Evolutionary conservation across 2,113 vertebrate genomes (phyloP), one percentile per base, ranked within the genome.

Genomic region (Acinonyx jubatus): DNA sequence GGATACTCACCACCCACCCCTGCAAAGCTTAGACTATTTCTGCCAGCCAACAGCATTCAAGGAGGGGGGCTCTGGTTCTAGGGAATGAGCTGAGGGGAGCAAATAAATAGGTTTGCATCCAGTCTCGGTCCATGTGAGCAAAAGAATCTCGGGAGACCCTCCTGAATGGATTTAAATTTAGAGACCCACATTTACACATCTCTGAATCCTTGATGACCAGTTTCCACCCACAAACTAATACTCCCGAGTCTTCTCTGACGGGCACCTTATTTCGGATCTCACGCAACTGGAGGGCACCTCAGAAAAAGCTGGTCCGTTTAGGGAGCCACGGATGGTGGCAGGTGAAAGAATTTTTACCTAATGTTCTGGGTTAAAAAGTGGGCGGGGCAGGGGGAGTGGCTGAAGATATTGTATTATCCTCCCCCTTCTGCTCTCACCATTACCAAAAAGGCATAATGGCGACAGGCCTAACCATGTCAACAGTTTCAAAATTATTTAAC

Each of bases 281-380:
- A 66, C 4, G 2, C 16, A 52, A 25, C 7, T 7, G 1, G 25
- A 89, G 36, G 57, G 36, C 14, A 69, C 0, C 0, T 11, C 1
- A 13, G n/a, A 65, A 33, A 63, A 68, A 8, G 14, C 5, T 21
- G 16, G 66, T 57, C 38, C 61, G 23, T 73, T 89, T 78, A 48
- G 57, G 90, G 21, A 80, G 21, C 13, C 41, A 76, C 21, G 69
- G 55, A 36, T 5, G 0, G n/a, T 7, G 33, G 15, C 36, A 91
- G 18, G 41, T 27, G 18, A 82, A 66, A 85, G 29, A n/a, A 36
- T 33, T 85, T 83, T 95, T 45, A 65, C 27, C 27, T 33, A 36
- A 65, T 66, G 23, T 7, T 55, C 50, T 73, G 33, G 38, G 55
- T 71, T 31, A 57, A 74, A 48, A 38, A 63, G 25, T 21, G 9